Base-by-base conservation (phyloP, 2,113 vertebrate genomes). In the Athene noctua region DNA sequence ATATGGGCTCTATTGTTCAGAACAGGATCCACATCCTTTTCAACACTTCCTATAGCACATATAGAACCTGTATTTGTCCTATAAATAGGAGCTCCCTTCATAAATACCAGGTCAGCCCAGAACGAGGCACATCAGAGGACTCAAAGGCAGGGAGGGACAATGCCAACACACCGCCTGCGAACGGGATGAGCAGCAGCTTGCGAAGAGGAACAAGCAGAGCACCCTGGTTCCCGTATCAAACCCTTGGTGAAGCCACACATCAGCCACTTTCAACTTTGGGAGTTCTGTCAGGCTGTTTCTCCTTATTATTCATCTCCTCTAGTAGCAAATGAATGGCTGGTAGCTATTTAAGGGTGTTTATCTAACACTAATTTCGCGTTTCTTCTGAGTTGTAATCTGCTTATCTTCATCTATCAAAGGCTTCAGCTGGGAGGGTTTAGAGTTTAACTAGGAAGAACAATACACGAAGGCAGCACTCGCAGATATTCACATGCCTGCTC, bases 11-110 rank as follows among this genome's bases (percentile, higher is more conserved):
- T 10, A 29, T 51, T 90, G 81, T 85, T 47, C 15, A 13, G 25
- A 32, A 88, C 90, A 95, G 94, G 92, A 96, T 80, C 82, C 85
- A 67, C 90, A 96, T 90, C 93, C 92, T 95, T 29, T 67, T 9
- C 49, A 36, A n/a, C 86, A 9, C 92, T 94, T 96, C 92, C 96
- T 61, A n/a, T 2, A 40, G 89, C 71, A 3, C 67, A 8, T 70
- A 7, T 4, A 77, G 79, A 21, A 86, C 86, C 72, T 54, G 59
- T 9, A n/a, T 12, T 4, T 30, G 6, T 11, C 81, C 93, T 58
- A 85, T 54, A 90, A 90, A 94, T 44, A 91, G 81, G 61, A 61
- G 44, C 77, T 32, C 29, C n/a, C 58, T 70, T 6, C 74, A 51
- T 0, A 38, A 40, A 44, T 22, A 14, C 0, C 25, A 8, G 62